phyloP scores from a whole-genome alignment of 2,113 vertebrate genomes.

The Bettongia penicillata region DNA sequence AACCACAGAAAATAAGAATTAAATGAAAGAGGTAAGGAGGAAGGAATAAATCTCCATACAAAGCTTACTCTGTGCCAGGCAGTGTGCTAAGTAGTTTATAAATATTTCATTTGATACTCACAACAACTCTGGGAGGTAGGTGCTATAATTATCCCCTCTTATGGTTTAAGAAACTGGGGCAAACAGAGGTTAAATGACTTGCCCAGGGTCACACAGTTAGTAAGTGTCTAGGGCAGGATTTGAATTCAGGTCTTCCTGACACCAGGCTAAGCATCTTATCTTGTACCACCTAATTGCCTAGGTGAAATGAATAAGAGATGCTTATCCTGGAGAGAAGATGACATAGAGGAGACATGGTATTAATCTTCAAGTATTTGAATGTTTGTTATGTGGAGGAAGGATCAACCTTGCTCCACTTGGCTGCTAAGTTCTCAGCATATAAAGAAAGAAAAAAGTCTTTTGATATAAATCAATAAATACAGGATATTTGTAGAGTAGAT shows the following conservation, averaged over 20 bases:
- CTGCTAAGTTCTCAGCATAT: neutral
- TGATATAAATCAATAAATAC: neutral
- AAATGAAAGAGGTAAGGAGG: neutral
- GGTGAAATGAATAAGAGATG: neutral
- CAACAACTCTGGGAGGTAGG: neutral
- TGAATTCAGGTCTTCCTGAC: neutral
- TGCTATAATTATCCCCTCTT: neutral
- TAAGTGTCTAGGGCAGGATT: neutral
- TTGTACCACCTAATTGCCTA: neutral
- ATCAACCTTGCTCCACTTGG: neutral
- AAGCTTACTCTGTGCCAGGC: neutral
- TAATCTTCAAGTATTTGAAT: neutral
- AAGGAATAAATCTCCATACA: neutral
- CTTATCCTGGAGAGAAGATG: neutral
- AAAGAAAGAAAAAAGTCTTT: neutral
- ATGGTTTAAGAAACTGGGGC: neutral
- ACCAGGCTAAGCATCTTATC: neutral
- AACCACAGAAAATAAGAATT: neutral
- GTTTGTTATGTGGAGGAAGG: neutral
- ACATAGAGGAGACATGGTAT: neutral
- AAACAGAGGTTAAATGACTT: neutral
- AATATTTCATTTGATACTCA: neutral
- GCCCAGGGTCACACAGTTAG: neutral
- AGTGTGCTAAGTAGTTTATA: neutral
- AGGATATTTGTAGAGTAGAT: neutral